Conservation (phyloP, 2,888 invertebrate species). For the Temnothorax rugatulus region DNA sequence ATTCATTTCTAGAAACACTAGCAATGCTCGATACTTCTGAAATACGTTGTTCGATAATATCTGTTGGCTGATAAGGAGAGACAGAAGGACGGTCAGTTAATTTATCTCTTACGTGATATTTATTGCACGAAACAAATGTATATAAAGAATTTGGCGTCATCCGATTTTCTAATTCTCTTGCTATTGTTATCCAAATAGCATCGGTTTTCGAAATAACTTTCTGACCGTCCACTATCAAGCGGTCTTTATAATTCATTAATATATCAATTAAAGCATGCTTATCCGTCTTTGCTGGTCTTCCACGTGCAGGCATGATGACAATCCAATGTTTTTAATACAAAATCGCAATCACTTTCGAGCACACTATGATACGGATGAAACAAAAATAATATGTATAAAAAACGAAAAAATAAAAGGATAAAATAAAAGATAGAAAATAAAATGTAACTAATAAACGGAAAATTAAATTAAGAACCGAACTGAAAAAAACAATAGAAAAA, state of each 20-base stretch:
- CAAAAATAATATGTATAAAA: no score
- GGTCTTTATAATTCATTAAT: background rate
- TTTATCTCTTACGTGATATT: background rate
- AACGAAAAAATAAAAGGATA: no score
- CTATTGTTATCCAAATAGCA: background rate
- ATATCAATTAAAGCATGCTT: background rate
- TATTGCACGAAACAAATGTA: background rate
- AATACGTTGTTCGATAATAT: background rate
- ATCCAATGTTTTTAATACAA: background rate
- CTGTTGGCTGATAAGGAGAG: background rate
- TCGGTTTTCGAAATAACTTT: background rate
- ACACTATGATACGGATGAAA: no score
- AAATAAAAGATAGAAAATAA: no score
- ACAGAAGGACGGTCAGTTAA: background rate
- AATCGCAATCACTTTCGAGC: no score
- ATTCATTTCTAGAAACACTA: background rate
- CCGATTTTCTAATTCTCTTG: background rate
- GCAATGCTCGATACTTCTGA: background rate
- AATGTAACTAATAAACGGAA: no score
- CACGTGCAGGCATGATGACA: background rate
- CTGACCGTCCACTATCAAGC: background rate
- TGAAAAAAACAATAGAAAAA: no score
- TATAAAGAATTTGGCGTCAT: background rate
- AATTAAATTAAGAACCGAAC: no score
- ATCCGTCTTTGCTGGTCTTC: background rate